Percentiles rank a stretch among this genome's conserved stretches.
phyloP scores from a whole-genome alignment of 2,113 vertebrate species.

The Eolophus roseicapilla region DNA sequence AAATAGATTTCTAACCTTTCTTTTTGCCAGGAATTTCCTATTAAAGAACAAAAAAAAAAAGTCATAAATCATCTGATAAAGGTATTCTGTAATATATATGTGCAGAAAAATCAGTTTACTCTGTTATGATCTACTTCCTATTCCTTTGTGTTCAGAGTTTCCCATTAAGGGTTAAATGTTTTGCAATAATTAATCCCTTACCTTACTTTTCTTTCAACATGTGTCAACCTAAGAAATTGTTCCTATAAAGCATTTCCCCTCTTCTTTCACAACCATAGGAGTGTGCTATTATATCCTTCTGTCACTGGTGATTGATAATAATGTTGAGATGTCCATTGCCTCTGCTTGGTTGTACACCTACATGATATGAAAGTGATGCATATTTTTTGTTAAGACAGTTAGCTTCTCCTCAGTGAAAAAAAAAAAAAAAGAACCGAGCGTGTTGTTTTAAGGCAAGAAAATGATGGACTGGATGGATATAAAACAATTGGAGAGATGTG shows the following conservation, averaged over 20 bases:
- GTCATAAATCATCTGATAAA: rapidly evolving
- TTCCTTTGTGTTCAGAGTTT: background rate
- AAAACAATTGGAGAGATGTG: conserved; percentile 43
- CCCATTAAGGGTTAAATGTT: background rate
- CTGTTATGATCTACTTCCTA: background rate
- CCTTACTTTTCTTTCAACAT: background rate
- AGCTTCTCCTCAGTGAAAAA: background rate
- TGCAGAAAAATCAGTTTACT: background rate
- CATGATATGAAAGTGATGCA: background rate
- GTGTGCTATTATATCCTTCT: background rate
- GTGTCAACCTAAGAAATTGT: background rate
- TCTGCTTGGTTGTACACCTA: background rate
- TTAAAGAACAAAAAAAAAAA: background rate
- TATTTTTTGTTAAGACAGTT: conserved; percentile 10
- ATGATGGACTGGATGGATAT: conserved; percentile 29
- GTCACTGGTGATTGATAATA: background rate
- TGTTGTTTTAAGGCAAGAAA: conserved; percentile 16
- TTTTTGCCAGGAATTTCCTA: background rate
- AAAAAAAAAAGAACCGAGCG: background rate
- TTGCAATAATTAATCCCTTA: background rate
- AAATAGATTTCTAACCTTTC: background rate
- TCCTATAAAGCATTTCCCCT: background rate
- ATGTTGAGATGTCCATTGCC: background rate
- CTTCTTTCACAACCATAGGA: background rate
- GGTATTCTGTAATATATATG: background rate